Evolutionary conservation across 2,113 vertebrate species (phyloP), one percentile per base, ranked within the genome.

Genomic region (Thunnus maccoyii): DNA sequence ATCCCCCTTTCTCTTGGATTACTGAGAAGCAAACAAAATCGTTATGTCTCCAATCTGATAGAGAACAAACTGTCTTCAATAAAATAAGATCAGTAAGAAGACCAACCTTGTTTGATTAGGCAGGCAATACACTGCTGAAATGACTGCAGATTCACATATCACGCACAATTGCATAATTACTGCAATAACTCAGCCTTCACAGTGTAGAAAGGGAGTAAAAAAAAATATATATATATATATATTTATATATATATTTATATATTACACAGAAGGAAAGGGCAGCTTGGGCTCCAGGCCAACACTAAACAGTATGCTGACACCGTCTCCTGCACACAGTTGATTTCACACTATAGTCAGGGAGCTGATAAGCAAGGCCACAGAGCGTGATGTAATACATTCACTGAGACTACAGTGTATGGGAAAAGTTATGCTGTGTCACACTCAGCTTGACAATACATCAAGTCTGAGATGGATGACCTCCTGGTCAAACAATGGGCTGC

Each of bases 401-500:
- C 51, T 27, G 41, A n/a, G 25, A 27, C 54, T n/a, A 66, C 41
- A 56, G 27, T 6, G 32, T 69, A 58, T 55, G 70, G n/a, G 64
- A 52, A 52, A 73, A 78, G 83, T 76, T 57, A 71, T 85, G 85
- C 72, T 36, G 36, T 69, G 75, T 83, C 83, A 90, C 63, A 73
- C 44, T 84, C 16, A 10, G 54, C 46, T 75, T 17, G 50, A 72
- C 61, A 83, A 84, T 68, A 71, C 65, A 64, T 41, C 0, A 5
- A 68, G 46, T 73, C 36, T 70, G 52, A 85, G 72, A 84, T 72
- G 47, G 61, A 84, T 87, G 85, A 90, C 85, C 80, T 83, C 76
- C 62, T 64, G 63, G 78, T 14, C 44, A 87, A 85, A 90, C 84
- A 90, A 83, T 50, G 61, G 69, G 62, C 50, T 52, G 20, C 13